Conservation (phyloP, 2,113 vertebrate species). For the Nyctibius bracteatus region DNA sequence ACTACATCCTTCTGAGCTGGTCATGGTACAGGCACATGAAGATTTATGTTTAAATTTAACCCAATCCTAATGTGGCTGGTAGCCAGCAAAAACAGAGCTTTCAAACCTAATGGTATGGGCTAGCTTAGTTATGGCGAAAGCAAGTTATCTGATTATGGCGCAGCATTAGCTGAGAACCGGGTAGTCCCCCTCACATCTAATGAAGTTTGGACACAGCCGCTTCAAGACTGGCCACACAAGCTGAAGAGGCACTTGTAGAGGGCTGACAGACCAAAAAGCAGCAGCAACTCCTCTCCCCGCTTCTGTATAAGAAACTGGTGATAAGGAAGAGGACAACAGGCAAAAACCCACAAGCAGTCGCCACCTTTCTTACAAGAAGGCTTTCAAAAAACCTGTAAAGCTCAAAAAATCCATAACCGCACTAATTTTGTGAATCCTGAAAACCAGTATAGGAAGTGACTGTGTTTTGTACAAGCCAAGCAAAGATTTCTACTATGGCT, state of each 20-base stretch:
- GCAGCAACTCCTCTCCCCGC: not conserved
- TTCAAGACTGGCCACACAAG: not conserved
- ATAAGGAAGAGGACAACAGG: not conserved
- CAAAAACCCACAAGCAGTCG: not conserved
- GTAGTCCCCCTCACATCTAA: not conserved
- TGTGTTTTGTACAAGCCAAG: not conserved
- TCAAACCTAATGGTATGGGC: not conserved
- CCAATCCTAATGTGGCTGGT: not conserved
- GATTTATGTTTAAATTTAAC: not conserved
- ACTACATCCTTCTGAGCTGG: not conserved
- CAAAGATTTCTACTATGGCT: not conserved
- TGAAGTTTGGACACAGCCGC: rapidly evolving
- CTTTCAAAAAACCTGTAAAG: not conserved
- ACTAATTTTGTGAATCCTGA: not conserved
- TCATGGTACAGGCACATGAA: not conserved
- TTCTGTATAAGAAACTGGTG: not conserved
- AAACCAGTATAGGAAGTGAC: not conserved
- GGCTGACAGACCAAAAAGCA: not conserved
- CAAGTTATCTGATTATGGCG: not conserved
- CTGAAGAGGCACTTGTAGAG: not conserved
- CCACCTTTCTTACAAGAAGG: not conserved
- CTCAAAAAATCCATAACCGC: not conserved
- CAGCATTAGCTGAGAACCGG: not conserved
- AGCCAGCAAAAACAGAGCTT: not conserved
- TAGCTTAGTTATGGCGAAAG: not conserved